Base-by-base conservation (phyloP, 2,113 vertebrate genomes). In the Cyanocitta stelleri region DNA sequence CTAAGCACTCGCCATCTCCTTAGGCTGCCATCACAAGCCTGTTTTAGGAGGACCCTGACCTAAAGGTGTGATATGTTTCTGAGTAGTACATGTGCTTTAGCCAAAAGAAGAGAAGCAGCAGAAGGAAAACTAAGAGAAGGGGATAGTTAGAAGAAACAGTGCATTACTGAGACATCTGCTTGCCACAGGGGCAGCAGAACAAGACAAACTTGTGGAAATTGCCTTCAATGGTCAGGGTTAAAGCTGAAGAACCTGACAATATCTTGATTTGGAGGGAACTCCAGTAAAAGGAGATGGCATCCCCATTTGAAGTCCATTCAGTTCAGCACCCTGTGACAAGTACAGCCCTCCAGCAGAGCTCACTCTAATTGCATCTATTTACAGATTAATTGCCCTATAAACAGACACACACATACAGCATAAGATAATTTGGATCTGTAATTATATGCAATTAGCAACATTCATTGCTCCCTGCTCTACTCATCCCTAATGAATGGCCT, bases 381-480 rank as follows among this genome's bases (percentile, higher is more conserved):
- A 52, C 82, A 82, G 35, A n/a, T 41, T 96, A 97, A 97, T 96
- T 97, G 95, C 86, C 88, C 90, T 96, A 78, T 96, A 97, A 97
- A 96, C 95, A 97, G 88, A 96, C 43, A 87, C 80, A 95, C 95
- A 88, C 87, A 97, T 35, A 63, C 41, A 96, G 95, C 93, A 95
- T 58, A 89, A 95, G 88, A 90, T 86, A 74, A 91, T 68, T 94
- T 81, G 90, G 84, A 93, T 95, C 54, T 85, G 83, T 96, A 91
- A 97, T 97, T 96, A 90, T 87, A 87, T 94, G 92, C 93, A 96
- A 96, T 97, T 96, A 97, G 66, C 59, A 71, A 82, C 78, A 93
- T 94, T 97, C 91, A 95, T 83, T 96, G 91, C 93, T 97, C 96
- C 71, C 88, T 88, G 90, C 78, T 96, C 93, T 91, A 90, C 66